Evolutionary conservation across 2,888 invertebrate genomes (phyloP).

Genomic region (Pegoplata infirma): DNA sequence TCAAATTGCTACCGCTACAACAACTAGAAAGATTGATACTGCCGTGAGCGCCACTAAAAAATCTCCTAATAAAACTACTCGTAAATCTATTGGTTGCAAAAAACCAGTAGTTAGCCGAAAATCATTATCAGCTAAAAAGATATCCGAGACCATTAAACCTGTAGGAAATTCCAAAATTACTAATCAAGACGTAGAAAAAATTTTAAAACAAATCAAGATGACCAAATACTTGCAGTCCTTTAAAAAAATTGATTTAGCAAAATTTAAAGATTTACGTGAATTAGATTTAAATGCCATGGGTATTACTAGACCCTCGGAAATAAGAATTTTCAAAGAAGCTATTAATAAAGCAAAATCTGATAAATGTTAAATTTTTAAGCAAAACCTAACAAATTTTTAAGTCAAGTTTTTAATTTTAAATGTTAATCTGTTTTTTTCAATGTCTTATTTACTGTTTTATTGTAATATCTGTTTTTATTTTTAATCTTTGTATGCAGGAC

Average conservation of each 20-base stretch:
- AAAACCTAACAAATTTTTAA: too few species aligned
- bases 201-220: constrained; percentile 50
- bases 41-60: not conserved
- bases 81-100: not conserved
- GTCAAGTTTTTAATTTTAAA: not conserved
- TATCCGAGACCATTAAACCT: too few species aligned
- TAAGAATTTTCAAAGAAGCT: constrained; percentile 25
- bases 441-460: constrained; percentile 4
- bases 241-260: constrained; percentile 34
- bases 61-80: not conserved
- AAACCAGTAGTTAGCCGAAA: constrained; percentile 13
- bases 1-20: too few species aligned
- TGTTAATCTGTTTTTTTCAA: not conserved
- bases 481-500: constrained; percentile 5
- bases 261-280: constrained; percentile 39
- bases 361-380: not conserved
- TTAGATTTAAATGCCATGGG: constrained; percentile 54
- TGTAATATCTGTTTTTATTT: not conserved
- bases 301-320: constrained; percentile 40
- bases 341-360: constrained; percentile 26
- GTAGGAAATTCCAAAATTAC: constrained; percentile 12
- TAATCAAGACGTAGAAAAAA: constrained; percentile 4
- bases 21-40: too few species aligned
- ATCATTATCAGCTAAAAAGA: not conserved
- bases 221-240: constrained; percentile 37